Evolutionary conservation across 1,140 invertebrate species (phyloP).

Genomic region (Drosophila quadrilineata): DNA sequence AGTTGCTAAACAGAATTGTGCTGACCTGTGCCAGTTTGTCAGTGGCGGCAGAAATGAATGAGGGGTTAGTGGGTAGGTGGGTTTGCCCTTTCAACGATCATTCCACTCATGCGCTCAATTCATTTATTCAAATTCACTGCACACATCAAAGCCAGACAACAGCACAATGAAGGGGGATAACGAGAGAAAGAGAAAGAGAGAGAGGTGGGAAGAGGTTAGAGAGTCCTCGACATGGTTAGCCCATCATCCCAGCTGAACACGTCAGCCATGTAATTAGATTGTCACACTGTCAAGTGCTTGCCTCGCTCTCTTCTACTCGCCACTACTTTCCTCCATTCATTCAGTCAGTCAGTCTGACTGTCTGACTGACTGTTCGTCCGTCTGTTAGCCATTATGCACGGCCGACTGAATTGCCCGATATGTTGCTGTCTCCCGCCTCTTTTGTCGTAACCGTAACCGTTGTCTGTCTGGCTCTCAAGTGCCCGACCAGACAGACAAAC

Average conservation of each 20-base stretch:
- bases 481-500: background rate
- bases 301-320: no score
- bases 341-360: no score
- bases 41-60: no score
- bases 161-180: no score
- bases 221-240: conserved; percentile 10
- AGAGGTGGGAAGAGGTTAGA: background rate
- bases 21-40: no score
- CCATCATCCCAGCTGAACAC: conserved; percentile 50
- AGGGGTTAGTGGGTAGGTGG: background rate
- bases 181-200: background rate
- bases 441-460: no score
- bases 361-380: no score
- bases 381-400: conserved; percentile 45
- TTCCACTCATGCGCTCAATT: conserved; percentile 62
- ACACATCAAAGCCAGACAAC: conserved; percentile 60
- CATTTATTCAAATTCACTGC: conserved; percentile 62
- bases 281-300: conserved; percentile 66
- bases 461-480: no score
- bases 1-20: conserved; percentile 7
- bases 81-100: conserved; percentile 61
- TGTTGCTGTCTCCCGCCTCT: conserved; percentile 13
- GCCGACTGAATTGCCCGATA: conserved; percentile 44
- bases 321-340: no score
- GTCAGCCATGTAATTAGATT: conserved; percentile 76